phyloP scores from a whole-genome alignment of 2,888 invertebrate species.

The Acronicta psi region DNA sequence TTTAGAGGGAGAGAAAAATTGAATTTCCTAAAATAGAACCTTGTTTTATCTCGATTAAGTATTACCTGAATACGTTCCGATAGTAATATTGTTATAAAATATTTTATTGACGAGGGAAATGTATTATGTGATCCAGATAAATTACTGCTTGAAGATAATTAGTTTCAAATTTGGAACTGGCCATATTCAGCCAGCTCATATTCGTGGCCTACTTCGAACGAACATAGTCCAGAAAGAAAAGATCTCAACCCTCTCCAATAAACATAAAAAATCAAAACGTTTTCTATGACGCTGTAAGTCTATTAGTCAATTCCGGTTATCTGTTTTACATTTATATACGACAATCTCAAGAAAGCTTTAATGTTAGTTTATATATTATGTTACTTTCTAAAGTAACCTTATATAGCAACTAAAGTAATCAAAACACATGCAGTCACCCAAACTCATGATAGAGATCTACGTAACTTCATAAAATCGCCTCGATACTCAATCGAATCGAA shows the following conservation, averaged over 20 bases:
- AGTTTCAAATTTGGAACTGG: slow-evolving; percentile 2
- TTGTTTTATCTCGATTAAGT: no score
- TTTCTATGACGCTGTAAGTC: slow-evolving; percentile 28
- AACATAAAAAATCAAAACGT: slow-evolving; percentile 25
- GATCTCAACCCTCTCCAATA: no score
- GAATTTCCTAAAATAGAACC: not conserved
- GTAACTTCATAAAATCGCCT: no score
- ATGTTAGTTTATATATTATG: slow-evolving; percentile 31
- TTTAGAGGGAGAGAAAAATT: slow-evolving; percentile 18
- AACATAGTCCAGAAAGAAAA: no score
- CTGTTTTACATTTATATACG: slow-evolving; percentile 42
- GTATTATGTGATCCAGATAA: not conserved
- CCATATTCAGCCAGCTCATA: no score
- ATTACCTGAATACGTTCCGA: no score
- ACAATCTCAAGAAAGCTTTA: slow-evolving; percentile 46
- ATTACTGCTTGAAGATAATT: no score
- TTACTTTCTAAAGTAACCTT: slow-evolving; percentile 43
- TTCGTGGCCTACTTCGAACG: no score
- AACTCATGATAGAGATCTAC: no score
- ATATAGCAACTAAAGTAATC: not conserved
- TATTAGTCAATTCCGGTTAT: slow-evolving; percentile 20
- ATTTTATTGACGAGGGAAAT: slow-evolving; percentile 13
- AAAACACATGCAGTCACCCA: no score
- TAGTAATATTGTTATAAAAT: not conserved
- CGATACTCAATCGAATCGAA: no score